Conservation (phyloP, 2,888 invertebrate species). For the Peribatodes rhomboidaria region DNA sequence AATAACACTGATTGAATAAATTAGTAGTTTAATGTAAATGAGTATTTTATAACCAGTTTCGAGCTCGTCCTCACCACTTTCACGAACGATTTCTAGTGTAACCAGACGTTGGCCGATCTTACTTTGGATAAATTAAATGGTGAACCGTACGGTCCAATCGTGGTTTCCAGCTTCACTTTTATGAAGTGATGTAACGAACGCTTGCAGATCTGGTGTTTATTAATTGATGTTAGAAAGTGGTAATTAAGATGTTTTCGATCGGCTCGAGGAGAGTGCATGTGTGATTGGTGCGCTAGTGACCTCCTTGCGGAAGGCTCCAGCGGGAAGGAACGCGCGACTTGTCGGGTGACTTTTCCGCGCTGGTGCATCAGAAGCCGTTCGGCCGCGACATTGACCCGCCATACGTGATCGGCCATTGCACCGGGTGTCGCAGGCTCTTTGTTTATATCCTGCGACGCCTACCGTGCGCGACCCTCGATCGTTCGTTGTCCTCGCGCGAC, state of each 20-base stretch:
- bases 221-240: conserved; percentile 53
- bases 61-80: conserved; percentile 72
- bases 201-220: conserved; percentile 37
- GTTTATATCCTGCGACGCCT: conserved; percentile 80
- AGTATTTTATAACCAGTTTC: conserved; percentile 71
- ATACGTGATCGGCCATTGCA: conserved; percentile 83
- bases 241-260: conserved; percentile 32
- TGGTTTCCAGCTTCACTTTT: conserved; percentile 34
- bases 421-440: conserved; percentile 83
- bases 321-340: conserved; percentile 60
- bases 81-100: conserved; percentile 75
- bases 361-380: conserved; percentile 75
- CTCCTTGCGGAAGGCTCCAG: conserved; percentile 74
- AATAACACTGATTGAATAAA: conserved; percentile 55
- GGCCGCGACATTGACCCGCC: conserved; percentile 85
- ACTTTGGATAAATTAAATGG: conserved; percentile 58
- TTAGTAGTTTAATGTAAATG: conserved; percentile 69
- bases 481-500: conserved; percentile 59
- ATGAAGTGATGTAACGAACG: conserved; percentile 42
- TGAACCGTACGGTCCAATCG: conserved; percentile 27
- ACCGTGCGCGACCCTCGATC: conserved; percentile 55
- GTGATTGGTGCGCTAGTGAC: conserved; percentile 69
- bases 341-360: conserved; percentile 73
- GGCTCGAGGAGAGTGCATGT: conserved; percentile 45
- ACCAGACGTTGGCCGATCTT: conserved; percentile 60